Evolutionary conservation across 2,797 vertebrate genomes (phyloP), one percentile per base, ranked within the genome.

Genomic region (Rhinichthys osculus): DNA sequence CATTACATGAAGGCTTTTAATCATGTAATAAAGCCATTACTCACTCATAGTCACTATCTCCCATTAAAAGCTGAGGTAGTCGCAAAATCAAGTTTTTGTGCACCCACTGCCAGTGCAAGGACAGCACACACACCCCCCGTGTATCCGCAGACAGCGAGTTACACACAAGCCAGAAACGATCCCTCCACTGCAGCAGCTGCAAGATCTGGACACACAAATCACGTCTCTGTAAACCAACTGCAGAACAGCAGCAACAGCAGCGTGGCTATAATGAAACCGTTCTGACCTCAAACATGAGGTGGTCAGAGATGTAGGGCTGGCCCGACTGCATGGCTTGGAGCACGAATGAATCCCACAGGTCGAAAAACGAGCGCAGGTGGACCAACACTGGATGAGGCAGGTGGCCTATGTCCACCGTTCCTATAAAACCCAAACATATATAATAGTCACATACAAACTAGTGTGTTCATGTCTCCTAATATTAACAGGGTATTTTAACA

Each of bases 91-190:
- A 93, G 89, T 97, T 95, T 74, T 99, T 99, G 89, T 96, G 95
- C 83, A 99, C 95, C 98, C 98, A 99, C 90, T 98, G 97, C 98
- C 98, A 99, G 92, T 99, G 98, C 80, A 99, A 93, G 2, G 98
- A 96, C 35, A 99, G 94, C 66, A 98, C 94, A 0, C 97, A 95
- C 86, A 99, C 88, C 6, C 97, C 97, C 1, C 94, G 86, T 0
- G 95, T 88, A 89, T 99, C 97, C 0, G 96, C 94, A 0, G 94
- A 92, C 86, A 98, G 92, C 0, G 90, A 91, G 90, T 96, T 96
- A 79, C 97, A 97, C 40, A 95, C 90, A 0, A 93, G 92, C 97
- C 98, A 98, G 93, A 99, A 96, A 5, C 96, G 95, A 87, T 99
- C 98, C 0, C 96, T 94, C 98, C 98, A 99, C 85, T 93, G 94